Evolutionary conservation across 2,113 vertebrate genomes (phyloP).

Genomic region (Mastomys coucha): DNA sequence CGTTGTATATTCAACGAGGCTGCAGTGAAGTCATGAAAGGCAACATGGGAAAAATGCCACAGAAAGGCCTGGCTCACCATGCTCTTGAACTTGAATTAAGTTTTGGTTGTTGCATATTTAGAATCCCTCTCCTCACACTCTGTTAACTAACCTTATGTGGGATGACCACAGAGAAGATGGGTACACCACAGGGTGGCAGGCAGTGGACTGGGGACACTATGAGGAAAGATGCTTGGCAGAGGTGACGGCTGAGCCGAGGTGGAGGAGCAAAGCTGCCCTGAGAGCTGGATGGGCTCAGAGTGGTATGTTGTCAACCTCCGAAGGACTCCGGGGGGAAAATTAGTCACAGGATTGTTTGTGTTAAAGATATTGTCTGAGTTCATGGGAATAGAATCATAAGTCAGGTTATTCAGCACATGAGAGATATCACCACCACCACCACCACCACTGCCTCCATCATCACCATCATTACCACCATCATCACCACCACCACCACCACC

Average conservation of each 20-base stretch:
- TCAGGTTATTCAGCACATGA: neutral
- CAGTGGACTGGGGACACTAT: fast-evolving
- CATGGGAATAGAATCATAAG: neutral
- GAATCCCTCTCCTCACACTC: neutral
- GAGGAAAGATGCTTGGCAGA: neutral
- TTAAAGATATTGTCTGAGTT: neutral
- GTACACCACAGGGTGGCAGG: fast-evolving
- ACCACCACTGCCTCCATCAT: neutral
- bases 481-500: fast-evolving
- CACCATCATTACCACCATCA: fast-evolving
- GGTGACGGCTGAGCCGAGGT: neutral
- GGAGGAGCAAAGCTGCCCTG: neutral
- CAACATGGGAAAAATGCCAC: too few species aligned
- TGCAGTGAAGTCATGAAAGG: neutral
- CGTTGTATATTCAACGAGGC: neutral
- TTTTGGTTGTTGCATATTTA: neutral
- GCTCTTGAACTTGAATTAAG: neutral
- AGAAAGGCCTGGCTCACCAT: neutral
- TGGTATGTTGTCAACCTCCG: neutral
- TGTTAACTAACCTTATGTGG: neutral
- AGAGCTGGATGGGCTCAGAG: too few species aligned
- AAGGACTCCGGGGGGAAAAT: neutral
- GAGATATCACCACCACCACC: neutral
- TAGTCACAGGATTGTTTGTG: neutral
- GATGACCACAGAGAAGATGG: neutral